These are phyloP conservation scores for Clarias magur DNA, from an alignment of 2,113 vertebrate genomes.

Conservation along the genomic window DNA sequence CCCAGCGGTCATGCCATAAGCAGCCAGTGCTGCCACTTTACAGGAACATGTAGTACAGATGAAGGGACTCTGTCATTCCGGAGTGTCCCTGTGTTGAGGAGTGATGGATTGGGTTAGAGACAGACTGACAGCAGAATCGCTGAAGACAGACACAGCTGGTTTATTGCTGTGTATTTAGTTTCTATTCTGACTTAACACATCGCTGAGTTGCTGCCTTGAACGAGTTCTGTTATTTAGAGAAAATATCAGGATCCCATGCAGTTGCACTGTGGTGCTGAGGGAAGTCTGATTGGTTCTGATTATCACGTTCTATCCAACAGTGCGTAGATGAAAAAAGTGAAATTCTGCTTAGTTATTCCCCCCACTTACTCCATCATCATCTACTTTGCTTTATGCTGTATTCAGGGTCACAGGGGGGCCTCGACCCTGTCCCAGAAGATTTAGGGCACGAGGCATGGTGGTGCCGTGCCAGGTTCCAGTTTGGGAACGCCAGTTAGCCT, in stretches of 20 bases:
- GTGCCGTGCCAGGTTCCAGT: too few species aligned
- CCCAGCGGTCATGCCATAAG: constrained; percentile 27
- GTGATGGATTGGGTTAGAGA: constrained; percentile 35
- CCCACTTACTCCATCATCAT: background rate
- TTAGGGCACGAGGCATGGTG: too few species aligned
- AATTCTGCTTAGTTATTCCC: background rate
- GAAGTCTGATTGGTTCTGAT: background rate
- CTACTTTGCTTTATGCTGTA: too few species aligned
- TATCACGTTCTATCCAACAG: background rate
- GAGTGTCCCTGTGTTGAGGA: constrained; percentile 35
- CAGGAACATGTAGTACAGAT: constrained; percentile 41
- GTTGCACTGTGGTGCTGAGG: background rate
- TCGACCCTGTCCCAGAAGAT: too few species aligned
- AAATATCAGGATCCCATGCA: background rate
- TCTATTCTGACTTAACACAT: constrained; percentile 15
- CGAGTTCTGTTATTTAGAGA: background rate
- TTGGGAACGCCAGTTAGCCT: too few species aligned
- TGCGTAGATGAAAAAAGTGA: background rate
- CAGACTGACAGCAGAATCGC: constrained; percentile 31
- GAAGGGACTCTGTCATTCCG: constrained; percentile 33
- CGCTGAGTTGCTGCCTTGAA: background rate
- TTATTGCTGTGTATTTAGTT: constrained; percentile 2
- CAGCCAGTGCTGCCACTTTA: constrained; percentile 39
- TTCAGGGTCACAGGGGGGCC: too few species aligned
- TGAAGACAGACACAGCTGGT: constrained; percentile 15